These are phyloP conservation scores for Micromesistius poutassou DNA, from an alignment of 2,797 vertebrate species.

Conservation along the genomic window DNA sequence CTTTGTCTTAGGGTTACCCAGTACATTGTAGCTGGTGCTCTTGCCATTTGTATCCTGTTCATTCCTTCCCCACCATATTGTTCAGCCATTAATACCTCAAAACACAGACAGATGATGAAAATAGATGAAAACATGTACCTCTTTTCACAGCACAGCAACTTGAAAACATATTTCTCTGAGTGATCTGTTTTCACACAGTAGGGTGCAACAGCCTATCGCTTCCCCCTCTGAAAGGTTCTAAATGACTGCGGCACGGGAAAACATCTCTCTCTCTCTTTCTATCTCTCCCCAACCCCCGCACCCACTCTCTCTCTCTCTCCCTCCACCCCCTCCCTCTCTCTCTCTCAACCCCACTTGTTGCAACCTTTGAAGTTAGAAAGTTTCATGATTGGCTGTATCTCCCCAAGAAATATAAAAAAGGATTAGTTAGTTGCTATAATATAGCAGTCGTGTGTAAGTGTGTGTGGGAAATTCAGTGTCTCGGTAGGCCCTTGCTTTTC, in stretches of 20 bases:
- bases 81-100: constrained; percentile 47
- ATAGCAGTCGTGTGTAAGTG: too few relatives aligned
- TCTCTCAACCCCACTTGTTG: neutral
- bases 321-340: too few relatives aligned
- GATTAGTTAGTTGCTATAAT: too few relatives aligned
- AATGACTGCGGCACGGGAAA: constrained; percentile 32
- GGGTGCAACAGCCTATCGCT: constrained; percentile 38
- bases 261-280: constrained; percentile 8
- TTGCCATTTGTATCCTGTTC: constrained; percentile 27
- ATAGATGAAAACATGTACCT: constrained; percentile 20
- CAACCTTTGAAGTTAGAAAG: neutral
- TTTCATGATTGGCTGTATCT: neutral
- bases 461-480: too few relatives aligned
- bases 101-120: constrained; percentile 44
- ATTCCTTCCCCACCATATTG: constrained; percentile 24
- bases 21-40: constrained; percentile 52
- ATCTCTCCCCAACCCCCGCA: neutral
- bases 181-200: neutral
- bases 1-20: constrained; percentile 68
- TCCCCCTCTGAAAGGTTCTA: constrained; percentile 14
- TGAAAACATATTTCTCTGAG: constrained; percentile 17
- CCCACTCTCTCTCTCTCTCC: too few relatives aligned
- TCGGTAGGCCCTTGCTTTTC: neutral
- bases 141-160: constrained; percentile 33
- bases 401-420: neutral